Base-by-base conservation (phyloP, 2,888 invertebrate genomes). In the Sclerodermus sp. region DNA sequence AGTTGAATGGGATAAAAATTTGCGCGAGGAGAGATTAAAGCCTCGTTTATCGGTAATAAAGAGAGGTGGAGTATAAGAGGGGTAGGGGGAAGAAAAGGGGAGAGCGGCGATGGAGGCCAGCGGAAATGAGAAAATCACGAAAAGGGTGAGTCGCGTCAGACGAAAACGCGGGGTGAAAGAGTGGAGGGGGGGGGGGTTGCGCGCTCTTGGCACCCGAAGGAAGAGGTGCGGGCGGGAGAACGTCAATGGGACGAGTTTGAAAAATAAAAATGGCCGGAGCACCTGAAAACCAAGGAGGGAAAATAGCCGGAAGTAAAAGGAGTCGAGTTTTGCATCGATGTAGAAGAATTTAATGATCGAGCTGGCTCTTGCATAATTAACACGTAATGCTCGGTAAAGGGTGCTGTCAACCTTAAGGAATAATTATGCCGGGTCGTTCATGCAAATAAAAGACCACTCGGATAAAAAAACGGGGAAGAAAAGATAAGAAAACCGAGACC, bases 261-360 rank as follows among this genome's bases (percentile, higher is more conserved):
- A 14, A 15, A 15, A 16, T 4, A 38, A 38, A 10, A 13, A 13
- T 13, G 5, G 10, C n/a, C n/a, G 12, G n/a, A 13, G 37, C 8
- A 23, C 23, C 8, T 23, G 23, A 23, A 8, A 3, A 5, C 3
- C 8, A 23, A 3, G 23, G 23, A 23, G 23, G 23, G 23, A 23
- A 23, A 23, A 23, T 23, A 23, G 3, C 23, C 4, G 8, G 3
- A 23, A 23, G 23, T 23, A 8, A 3, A 23, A 23, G 23, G 23
- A 23, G 23, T 8, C 8, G 23, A 8, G 4, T 23, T 23, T 23
- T 53, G 58, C 65, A 68, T 61, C 58, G 62, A 56, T 34, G 62
- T 53, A 66, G 68, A 68, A 68, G 56, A 67, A 57, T 68, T 68
- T 68, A 68, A 68, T 59, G 69, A 68, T 55, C 56, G 52, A 47